Percentiles rank a stretch among this genome's conserved stretches.
Conservation (phyloP, 2,797 vertebrate genomes). For the Fistularia tabacaria region DNA sequence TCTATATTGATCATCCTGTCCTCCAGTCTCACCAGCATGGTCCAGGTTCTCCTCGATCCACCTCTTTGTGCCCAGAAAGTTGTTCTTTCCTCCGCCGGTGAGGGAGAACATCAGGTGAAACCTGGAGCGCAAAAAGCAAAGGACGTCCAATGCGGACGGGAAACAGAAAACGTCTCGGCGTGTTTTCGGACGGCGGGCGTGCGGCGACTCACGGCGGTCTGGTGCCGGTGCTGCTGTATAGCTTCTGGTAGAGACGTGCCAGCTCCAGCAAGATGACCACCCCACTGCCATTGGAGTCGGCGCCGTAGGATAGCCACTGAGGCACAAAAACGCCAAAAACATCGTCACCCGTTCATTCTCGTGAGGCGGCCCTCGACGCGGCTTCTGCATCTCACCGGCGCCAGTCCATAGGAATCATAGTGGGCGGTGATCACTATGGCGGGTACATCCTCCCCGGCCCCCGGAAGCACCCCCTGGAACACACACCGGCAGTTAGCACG, state of each 20-base stretch:
- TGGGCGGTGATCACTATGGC: conserved; percentile 79
- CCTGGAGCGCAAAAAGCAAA: conserved; percentile 42
- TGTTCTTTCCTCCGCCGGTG: conserved; percentile 80
- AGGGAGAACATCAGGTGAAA: conserved; percentile 80
- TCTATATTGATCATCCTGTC: too few species aligned
- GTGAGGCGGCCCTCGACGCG: neutral
- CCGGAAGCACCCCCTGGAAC: conserved; percentile 76
- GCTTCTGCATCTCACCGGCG: conserved; percentile 68
- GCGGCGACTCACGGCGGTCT: conserved; percentile 68
- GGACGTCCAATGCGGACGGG: neutral
- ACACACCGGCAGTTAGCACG: conserved; percentile 1
- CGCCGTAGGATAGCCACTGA: conserved; percentile 80
- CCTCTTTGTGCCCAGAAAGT: conserved; percentile 80
- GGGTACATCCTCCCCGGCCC: conserved; percentile 68
- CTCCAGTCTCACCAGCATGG: conserved; percentile 76
- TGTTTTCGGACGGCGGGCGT: neutral
- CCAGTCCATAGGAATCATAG: conserved; percentile 79
- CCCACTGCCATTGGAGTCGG: conserved; percentile 81
- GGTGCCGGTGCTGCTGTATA: conserved; percentile 69
- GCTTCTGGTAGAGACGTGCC: conserved; percentile 74
- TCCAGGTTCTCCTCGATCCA: conserved; percentile 83
- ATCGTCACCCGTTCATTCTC: neutral
- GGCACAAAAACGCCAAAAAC: neutral
- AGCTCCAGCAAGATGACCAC: conserved; percentile 77
- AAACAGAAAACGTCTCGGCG: neutral